phyloP scores from a whole-genome alignment of 2,888 invertebrate genomes.

The Callinectes sapidus region DNA sequence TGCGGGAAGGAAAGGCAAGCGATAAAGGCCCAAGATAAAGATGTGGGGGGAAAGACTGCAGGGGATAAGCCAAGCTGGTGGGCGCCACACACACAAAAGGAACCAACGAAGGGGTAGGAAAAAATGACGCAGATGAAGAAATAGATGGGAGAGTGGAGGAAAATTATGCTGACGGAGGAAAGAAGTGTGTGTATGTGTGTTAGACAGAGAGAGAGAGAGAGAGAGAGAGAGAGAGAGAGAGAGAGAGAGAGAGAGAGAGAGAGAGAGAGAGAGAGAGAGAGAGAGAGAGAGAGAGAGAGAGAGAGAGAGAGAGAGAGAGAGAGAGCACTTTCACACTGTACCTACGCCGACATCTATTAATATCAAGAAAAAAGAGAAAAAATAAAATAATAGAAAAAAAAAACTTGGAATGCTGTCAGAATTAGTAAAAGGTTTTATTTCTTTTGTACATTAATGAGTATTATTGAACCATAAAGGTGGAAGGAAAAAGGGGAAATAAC shows the following conservation, averaged over 20 bases:
- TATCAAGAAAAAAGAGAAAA: background rate
- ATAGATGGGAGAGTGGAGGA: background rate
- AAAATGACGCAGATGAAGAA: background rate
- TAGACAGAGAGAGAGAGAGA: background rate
- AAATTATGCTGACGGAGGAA: background rate
- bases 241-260: slow-evolving; percentile 1
- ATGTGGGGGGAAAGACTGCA: background rate
- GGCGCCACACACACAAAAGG: background rate
- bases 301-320: too few species aligned
- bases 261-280: slow-evolving; percentile 1
- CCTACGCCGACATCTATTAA: too few species aligned
- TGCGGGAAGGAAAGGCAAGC: too few species aligned
- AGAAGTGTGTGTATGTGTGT: slow-evolving; percentile 6
- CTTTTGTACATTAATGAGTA: too few species aligned
- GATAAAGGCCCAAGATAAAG: background rate
- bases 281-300: background rate
- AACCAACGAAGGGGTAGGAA: background rate
- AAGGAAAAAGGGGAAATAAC: background rate
- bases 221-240: background rate
- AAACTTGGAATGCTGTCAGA: background rate
- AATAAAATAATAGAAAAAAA: background rate
- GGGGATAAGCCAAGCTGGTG: background rate
- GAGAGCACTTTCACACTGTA: too few species aligned
- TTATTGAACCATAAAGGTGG: too few species aligned
- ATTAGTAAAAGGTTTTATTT: background rate